Percentiles rank a stretch among this genome's conserved stretches.
Evolutionary conservation across 1,140 invertebrate genomes (phyloP).

Genomic region (Sitophilus oryzae): DNA sequence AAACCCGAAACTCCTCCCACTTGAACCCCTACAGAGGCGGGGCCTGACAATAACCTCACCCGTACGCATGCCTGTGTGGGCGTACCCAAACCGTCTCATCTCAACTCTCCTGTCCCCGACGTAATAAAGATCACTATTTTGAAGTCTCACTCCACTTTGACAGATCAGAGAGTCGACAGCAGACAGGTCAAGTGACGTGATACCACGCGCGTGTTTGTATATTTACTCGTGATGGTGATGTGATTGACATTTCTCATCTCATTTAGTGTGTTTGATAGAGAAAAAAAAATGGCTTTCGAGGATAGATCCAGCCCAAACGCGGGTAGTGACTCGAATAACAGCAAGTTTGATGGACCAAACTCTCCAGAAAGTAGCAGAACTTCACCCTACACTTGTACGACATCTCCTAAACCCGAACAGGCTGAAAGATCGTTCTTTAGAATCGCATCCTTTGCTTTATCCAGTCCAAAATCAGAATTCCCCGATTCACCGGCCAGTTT

Average conservation of each 20-base stretch:
- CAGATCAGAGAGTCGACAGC: too few relatives aligned
- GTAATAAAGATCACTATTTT: conserved; percentile 48
- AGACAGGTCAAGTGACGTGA: too few relatives aligned
- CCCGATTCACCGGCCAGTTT: conserved; percentile 26
- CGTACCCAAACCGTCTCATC: too few relatives aligned
- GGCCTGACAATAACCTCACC: too few relatives aligned
- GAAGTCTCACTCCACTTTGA: conserved; percentile 47
- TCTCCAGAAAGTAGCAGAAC: conserved; percentile 42
- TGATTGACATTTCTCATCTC: not conserved
- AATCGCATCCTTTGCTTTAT: conserved; percentile 38
- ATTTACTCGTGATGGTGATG: not conserved
- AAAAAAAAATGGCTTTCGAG: conserved; percentile 40
- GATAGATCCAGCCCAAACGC: conserved; percentile 41
- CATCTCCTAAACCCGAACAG: conserved; percentile 33
- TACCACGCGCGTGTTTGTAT: too few relatives aligned
- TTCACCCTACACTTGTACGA: conserved; percentile 40
- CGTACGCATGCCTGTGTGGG: conserved; percentile 32
- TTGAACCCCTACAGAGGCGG: not conserved
- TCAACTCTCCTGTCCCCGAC: conserved; percentile 27
- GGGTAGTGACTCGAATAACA: conserved; percentile 8
- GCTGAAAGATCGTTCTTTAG: conserved; percentile 32
- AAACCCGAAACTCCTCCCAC: not conserved
- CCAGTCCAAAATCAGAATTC: conserved; percentile 32
- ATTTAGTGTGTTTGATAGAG: not conserved
- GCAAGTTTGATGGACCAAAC: conserved; percentile 33